phyloP scores from a whole-genome alignment of 2,888 invertebrate species.

The Heliconius hortense region DNA sequence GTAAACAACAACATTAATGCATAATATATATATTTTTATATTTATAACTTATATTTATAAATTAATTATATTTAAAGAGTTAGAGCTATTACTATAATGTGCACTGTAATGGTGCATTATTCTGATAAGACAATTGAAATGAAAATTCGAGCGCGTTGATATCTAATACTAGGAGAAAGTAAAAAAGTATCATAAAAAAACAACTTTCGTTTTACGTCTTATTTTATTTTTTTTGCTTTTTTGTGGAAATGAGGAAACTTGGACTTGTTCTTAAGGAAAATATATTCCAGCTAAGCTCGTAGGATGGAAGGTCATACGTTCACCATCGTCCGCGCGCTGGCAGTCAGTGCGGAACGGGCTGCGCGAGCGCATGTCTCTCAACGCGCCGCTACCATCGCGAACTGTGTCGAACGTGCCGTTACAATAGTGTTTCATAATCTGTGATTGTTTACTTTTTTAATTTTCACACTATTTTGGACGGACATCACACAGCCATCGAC shows the following conservation, averaged over 20 bases:
- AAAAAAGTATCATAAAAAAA: background rate
- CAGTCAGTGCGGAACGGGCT: constrained; percentile 75
- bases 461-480: constrained; percentile 55
- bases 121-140: background rate
- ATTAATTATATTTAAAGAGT: background rate
- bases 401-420: constrained; percentile 70
- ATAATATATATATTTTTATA: constrained; percentile 10
- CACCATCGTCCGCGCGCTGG: constrained; percentile 55
- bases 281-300: constrained; percentile 71
- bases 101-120: background rate
- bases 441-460: constrained; percentile 70
- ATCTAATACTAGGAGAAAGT: constrained; percentile 31
- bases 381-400: constrained; percentile 58
- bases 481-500: constrained; percentile 56
- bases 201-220: background rate
- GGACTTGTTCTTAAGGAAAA: constrained; percentile 56
- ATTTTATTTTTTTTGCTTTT: background rate
- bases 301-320: constrained; percentile 79
- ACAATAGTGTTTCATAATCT: constrained; percentile 68
- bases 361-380: constrained; percentile 67
- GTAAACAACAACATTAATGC: constrained; percentile 20
- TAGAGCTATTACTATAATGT: background rate
- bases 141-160: constrained; percentile 39
- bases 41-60: background rate
- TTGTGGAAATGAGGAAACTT: constrained; percentile 10